Conservation (phyloP, 2,797 vertebrate species). For the Galagoides demidoff region DNA sequence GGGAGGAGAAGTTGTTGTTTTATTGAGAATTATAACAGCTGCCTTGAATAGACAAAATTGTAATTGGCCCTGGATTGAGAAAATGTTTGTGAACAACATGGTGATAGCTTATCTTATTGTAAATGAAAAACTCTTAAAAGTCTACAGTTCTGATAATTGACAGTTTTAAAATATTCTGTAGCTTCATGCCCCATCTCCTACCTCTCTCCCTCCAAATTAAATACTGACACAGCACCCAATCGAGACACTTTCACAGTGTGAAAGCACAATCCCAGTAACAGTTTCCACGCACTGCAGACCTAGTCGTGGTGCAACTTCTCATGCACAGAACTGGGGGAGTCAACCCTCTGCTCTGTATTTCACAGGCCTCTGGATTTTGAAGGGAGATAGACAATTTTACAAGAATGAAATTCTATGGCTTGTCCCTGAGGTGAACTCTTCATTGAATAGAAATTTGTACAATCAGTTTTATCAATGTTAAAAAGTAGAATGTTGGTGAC, state of each 20-base stretch:
- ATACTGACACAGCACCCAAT: background rate
- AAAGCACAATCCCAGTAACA: background rate
- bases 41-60: background rate
- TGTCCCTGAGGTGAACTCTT: background rate
- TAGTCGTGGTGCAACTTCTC: background rate
- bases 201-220: background rate
- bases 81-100: background rate
- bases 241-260: background rate
- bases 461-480: background rate
- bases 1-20: background rate
- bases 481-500: slow-evolving; percentile 32
- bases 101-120: background rate
- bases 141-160: background rate
- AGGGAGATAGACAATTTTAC: background rate
- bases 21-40: background rate
- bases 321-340: background rate
- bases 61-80: background rate
- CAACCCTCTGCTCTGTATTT: background rate
- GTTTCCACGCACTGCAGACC: background rate
- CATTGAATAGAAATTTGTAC: background rate
- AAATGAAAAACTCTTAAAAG: background rate
- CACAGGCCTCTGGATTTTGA: background rate
- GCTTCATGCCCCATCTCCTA: background rate
- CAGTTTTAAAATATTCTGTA: background rate
- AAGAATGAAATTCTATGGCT: background rate